A percentile compares a stretch with the other conserved stretches of the same genome.
phyloP scores from a whole-genome alignment of 2,888 invertebrate genomes.

The Temnothorax ravouxi region DNA sequence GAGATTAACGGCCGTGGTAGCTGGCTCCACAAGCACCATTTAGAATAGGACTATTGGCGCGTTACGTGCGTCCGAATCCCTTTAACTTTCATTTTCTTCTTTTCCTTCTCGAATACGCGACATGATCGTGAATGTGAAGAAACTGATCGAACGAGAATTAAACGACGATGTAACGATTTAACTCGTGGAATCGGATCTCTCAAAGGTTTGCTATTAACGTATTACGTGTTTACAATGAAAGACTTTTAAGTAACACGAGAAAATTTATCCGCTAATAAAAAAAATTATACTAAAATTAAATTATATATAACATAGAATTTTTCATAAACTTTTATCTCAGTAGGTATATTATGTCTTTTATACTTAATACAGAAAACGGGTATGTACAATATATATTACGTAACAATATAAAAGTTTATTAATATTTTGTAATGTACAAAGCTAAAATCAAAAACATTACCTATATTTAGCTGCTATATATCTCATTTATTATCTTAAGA shows the following conservation, averaged over 20 bases:
- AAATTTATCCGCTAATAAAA: background rate
- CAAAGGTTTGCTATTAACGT: background rate
- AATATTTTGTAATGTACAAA: background rate
- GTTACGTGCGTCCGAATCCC: conserved; percentile 29
- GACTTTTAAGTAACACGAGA: background rate
- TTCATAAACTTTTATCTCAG: background rate
- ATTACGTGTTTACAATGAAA: background rate
- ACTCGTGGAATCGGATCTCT: conserved; percentile 20
- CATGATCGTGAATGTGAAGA: conserved; percentile 41
- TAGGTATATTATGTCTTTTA: background rate
- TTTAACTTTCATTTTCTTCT: conserved; percentile 47
- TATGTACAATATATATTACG: background rate
- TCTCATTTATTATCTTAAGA: conserved; percentile 1
- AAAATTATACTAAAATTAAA: conserved; percentile 9
- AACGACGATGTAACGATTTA: conserved; percentile 27
- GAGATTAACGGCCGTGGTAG: conserved; percentile 54
- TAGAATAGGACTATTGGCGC: conserved; percentile 37
- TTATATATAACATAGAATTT: background rate
- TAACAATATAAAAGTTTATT: background rate
- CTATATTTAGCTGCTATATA: background rate
- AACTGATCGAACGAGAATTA: background rate
- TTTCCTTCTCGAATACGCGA: conserved; percentile 25
- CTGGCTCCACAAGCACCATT: conserved; percentile 33
- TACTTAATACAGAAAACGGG: background rate
- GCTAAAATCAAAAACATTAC: background rate